A percentile compares a stretch with the other conserved stretches of the same genome.
Evolutionary conservation across 1,140 invertebrate genomes (phyloP).

Genomic region (Atta cephalotes): DNA sequence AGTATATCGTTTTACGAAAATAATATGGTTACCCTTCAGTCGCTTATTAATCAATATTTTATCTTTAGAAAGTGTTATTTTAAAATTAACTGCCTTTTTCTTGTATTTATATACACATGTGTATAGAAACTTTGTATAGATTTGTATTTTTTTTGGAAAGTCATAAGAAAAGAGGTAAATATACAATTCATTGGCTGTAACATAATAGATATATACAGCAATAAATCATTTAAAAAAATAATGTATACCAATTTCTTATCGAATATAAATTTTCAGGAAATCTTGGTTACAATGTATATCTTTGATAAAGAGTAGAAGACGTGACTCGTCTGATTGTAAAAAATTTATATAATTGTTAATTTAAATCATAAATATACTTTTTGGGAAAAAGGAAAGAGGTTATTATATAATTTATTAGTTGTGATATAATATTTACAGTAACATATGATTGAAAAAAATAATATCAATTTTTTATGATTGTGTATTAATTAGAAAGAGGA

Average conservation of each 20-base stretch:
- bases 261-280: neutral
- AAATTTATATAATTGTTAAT: neutral
- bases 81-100: neutral
- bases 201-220: too few species aligned
- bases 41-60: neutral
- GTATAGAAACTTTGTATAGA: too few species aligned
- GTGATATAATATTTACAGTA: too few species aligned
- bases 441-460: too few species aligned
- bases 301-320: neutral
- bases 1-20: conserved; percentile 68
- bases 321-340: neutral
- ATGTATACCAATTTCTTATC: neutral
- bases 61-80: neutral
- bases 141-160: neutral
- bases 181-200: neutral
- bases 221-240: too few species aligned
- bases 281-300: neutral
- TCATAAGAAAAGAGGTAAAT: neutral
- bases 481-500: too few species aligned
- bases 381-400: too few species aligned
- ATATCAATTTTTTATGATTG: too few species aligned
- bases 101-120: too few species aligned
- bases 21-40: conserved; percentile 8
- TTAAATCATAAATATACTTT: too few species aligned
- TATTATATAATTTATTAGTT: too few species aligned